These are phyloP conservation scores for Gambusia holbrooki DNA, from an alignment of 2,113 vertebrate species.

Conservation along the genomic window DNA sequence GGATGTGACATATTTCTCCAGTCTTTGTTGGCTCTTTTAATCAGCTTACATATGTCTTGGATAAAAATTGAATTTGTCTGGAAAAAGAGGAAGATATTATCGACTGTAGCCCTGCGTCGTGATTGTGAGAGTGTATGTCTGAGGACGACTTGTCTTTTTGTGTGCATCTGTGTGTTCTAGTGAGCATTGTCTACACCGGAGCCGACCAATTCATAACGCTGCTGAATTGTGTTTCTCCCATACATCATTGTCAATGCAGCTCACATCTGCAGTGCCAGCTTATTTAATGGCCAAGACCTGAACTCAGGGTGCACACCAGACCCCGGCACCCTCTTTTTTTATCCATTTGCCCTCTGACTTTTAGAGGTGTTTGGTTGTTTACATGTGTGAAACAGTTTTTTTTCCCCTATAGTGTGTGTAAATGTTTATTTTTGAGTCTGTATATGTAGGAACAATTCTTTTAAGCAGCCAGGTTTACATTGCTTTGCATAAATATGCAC, in stretches of 20 bases:
- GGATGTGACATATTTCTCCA: conserved; percentile 75
- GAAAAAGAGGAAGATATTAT: conserved; percentile 63
- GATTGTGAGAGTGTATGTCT: conserved; percentile 32
- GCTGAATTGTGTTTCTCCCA: conserved; percentile 66
- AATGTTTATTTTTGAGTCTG: conserved; percentile 3
- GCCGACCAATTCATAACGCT: conserved; percentile 66
- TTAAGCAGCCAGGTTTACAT: background rate
- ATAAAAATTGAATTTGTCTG: conserved; percentile 71
- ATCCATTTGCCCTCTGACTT: conserved; percentile 63
- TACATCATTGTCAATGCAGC: conserved; percentile 79
- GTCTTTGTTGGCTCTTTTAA: conserved; percentile 66
- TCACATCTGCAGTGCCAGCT: conserved; percentile 73
- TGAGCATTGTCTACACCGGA: conserved; percentile 50
- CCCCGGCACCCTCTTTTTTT: conserved; percentile 44
- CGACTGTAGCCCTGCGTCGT: conserved; percentile 52
- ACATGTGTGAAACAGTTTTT: conserved; percentile 20
- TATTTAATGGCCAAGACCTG: conserved; percentile 77
- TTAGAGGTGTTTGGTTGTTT: conserved; percentile 39
- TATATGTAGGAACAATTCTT: conserved; percentile 1
- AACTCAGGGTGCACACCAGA: conserved; percentile 63
- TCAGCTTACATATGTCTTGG: conserved; percentile 70
- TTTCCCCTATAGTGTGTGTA: conserved; percentile 6
- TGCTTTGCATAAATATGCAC: background rate
- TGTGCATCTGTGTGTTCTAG: conserved; percentile 22
- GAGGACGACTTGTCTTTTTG: conserved; percentile 29